A percentile compares a stretch with the other conserved stretches of the same genome.
Conservation (phyloP, 2,113 vertebrate genomes). For the Megaleporinus macrocephalus region DNA sequence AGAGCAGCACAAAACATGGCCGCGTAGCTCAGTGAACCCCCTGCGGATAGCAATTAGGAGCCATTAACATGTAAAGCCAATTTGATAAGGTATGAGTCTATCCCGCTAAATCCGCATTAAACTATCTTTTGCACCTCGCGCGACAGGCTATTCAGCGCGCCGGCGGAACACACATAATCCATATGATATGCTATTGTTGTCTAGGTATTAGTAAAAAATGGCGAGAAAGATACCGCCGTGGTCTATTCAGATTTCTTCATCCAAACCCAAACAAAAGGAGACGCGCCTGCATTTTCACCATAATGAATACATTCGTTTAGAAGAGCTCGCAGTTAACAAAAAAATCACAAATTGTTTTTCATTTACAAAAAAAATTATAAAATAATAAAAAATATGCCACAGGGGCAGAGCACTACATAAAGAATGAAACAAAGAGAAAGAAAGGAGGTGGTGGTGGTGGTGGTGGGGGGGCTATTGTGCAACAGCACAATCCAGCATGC, state of each 20-base stretch:
- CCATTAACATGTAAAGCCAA: slow-evolving; percentile 86
- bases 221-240: slow-evolving; percentile 68
- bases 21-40: slow-evolving; percentile 70
- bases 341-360: not conserved
- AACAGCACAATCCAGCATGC: slow-evolving; percentile 64
- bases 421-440: slow-evolving; percentile 33
- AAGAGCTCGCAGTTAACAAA: not conserved
- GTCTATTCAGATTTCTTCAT: slow-evolving; percentile 65
- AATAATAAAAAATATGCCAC: not conserved
- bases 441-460: slow-evolving; percentile 9
- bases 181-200: slow-evolving; percentile 80
- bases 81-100: slow-evolving; percentile 81
- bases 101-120: slow-evolving; percentile 79
- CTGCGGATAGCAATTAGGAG: slow-evolving; percentile 81
- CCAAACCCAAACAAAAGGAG: slow-evolving; percentile 62
- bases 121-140: slow-evolving; percentile 73
- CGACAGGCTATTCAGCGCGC: slow-evolving; percentile 73
- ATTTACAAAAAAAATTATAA: not conserved
- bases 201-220: slow-evolving; percentile 71
- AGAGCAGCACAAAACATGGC: slow-evolving; percentile 62
- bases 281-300: not conserved
- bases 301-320: slow-evolving; percentile 15
- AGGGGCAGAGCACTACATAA: slow-evolving; percentile 14
- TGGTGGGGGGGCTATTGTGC: slow-evolving; percentile 66
- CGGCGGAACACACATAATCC: slow-evolving; percentile 77